Conservation (phyloP, 2,797 vertebrate genomes). For the Pogoniulus pusillus region DNA sequence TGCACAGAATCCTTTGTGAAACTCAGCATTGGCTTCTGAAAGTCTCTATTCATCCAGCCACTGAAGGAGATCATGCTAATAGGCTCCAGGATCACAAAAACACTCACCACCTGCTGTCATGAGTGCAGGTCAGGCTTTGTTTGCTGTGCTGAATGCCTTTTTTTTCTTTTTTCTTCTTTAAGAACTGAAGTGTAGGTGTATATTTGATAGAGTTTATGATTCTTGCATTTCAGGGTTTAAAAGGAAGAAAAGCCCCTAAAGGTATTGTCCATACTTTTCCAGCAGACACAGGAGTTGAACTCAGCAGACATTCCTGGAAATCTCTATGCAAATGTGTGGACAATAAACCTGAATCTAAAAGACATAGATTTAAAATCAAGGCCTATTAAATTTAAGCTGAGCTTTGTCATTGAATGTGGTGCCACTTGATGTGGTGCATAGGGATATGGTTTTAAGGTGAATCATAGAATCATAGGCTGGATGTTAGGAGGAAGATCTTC, state of each 20-base stretch:
- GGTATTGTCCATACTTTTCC: background rate
- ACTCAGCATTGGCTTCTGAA: slow-evolving; percentile 34
- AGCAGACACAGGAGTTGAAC: background rate
- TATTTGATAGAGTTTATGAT: background rate
- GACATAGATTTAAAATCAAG: background rate
- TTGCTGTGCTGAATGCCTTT: slow-evolving; percentile 29
- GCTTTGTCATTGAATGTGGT: background rate
- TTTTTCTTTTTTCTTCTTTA: background rate
- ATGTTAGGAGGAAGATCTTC: no score
- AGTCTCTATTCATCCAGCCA: slow-evolving; percentile 37
- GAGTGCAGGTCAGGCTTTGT: slow-evolving; percentile 42
- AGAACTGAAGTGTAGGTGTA: background rate
- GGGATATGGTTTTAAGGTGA: no score
- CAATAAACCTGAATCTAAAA: background rate
- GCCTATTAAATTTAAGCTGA: background rate
- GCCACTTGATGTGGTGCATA: no score
- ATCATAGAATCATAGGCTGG: no score
- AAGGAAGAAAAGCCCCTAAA: background rate
- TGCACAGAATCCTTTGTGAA: slow-evolving; percentile 38
- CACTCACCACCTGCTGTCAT: slow-evolving; percentile 36
- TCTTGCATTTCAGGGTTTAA: background rate
- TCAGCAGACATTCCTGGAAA: background rate
- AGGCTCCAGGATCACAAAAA: slow-evolving; percentile 54
- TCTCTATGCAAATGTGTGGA: background rate
- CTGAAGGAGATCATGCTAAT: slow-evolving; percentile 55